Evolutionary conservation across 1,140 invertebrate species (phyloP).

Genomic region (Heliconius melpomene): DNA sequence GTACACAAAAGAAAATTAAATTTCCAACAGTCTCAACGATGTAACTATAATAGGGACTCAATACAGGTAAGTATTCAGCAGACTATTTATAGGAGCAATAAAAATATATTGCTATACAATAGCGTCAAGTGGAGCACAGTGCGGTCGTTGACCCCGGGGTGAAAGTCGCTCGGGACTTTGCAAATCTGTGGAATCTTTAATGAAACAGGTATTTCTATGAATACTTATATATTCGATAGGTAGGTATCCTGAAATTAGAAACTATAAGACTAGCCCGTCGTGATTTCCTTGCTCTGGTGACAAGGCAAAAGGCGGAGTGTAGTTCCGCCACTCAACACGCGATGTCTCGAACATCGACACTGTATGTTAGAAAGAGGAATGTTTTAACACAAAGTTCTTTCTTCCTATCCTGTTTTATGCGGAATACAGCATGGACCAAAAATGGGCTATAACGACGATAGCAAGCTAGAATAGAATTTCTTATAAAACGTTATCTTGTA

Average conservation of each 20-base stretch:
- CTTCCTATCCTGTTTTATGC: neutral
- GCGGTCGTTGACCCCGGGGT: conserved; percentile 25
- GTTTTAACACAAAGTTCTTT: neutral
- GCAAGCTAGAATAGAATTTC: no score
- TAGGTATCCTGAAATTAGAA: neutral
- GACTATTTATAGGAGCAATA: conserved; percentile 33
- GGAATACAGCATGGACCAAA: neutral
- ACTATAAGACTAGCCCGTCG: neutral
- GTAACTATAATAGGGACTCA: neutral
- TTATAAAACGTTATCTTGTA: no score
- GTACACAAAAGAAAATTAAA: neutral
- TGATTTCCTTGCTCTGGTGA: neutral
- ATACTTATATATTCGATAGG: neutral
- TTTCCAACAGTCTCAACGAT: neutral
- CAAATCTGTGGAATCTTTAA: conserved; percentile 12
- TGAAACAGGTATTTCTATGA: conserved; percentile 2
- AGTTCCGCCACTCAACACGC: neutral
- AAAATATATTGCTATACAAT: conserved; percentile 36
- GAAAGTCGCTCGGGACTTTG: conserved; percentile 24
- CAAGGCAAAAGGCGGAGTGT: neutral
- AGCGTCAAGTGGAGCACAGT: conserved; percentile 34
- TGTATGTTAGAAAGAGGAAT: neutral
- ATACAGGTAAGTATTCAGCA: conserved; percentile 23
- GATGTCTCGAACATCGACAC: neutral
- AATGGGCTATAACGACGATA: neutral